Percentiles rank a stretch among this genome's conserved stretches.
phyloP scores from a whole-genome alignment of 2,113 vertebrate species.

The Archocentrus centrarchus region DNA sequence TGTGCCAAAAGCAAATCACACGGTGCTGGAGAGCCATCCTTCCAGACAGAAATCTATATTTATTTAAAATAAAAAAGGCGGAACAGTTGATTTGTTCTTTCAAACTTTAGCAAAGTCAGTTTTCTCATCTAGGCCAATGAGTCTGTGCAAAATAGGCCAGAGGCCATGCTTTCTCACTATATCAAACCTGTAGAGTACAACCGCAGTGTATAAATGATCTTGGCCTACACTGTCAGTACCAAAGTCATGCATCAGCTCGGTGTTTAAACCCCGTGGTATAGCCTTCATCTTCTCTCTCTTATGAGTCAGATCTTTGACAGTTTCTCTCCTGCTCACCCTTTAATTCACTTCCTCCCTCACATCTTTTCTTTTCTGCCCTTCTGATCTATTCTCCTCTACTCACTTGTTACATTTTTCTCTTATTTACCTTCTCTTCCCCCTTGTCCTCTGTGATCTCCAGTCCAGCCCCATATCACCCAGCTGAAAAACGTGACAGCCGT shows the following conservation, averaged over 20 bases:
- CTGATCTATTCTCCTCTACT: slow-evolving; percentile 13
- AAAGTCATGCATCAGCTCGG: slow-evolving; percentile 62
- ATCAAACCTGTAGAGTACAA: slow-evolving; percentile 6
- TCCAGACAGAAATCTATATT: slow-evolving; percentile 52
- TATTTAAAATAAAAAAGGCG: slow-evolving; percentile 31
- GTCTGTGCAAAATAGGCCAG: slow-evolving; percentile 28
- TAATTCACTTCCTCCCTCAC: background rate
- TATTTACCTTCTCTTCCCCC: background rate
- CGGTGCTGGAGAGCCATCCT: slow-evolving; percentile 20
- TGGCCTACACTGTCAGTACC: slow-evolving; percentile 49
- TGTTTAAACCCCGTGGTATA: slow-evolving; percentile 47
- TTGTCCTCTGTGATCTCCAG: slow-evolving; percentile 74
- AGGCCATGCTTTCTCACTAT: slow-evolving; percentile 10
- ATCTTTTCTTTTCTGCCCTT: background rate
- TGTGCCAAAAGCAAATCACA: slow-evolving; percentile 29
- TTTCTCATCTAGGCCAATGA: slow-evolving; percentile 17
- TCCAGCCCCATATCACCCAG: slow-evolving; percentile 96
- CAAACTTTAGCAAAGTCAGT: slow-evolving; percentile 50
- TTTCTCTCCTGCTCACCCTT: slow-evolving; percentile 4
- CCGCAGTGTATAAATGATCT: slow-evolving; percentile 48
- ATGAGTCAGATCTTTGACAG: slow-evolving; percentile 40
- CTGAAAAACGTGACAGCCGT: slow-evolving; percentile 94
- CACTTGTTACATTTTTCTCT: background rate
- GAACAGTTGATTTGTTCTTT: slow-evolving; percentile 11
- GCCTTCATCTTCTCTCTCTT: slow-evolving; percentile 42